Conservation (phyloP, 1,140 invertebrate species). For the Drosophila persimilis region DNA sequence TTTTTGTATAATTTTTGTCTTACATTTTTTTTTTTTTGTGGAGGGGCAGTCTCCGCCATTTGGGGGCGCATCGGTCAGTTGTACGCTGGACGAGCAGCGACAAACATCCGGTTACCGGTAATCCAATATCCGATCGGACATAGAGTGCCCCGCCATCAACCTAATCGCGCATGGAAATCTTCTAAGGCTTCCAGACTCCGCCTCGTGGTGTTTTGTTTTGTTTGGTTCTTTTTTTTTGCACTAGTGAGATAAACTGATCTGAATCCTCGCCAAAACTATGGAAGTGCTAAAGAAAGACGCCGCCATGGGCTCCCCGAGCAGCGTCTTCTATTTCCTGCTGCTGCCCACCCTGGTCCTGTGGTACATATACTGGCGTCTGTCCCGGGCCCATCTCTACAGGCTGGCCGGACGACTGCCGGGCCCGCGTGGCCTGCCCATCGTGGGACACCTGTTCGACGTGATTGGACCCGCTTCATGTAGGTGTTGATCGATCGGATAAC, state of each 20-base stretch:
- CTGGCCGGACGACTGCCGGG: constrained; percentile 89
- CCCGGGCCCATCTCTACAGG: constrained; percentile 87
- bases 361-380: constrained; percentile 89
- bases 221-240: constrained; percentile 1
- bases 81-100: constrained; percentile 63
- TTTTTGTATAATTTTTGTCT: constrained; percentile 21
- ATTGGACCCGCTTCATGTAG: constrained; percentile 85
- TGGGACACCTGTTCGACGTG: constrained; percentile 89
- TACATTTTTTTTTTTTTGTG: constrained; percentile 29
- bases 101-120: constrained; percentile 55
- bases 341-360: constrained; percentile 87
- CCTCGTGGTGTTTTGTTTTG: constrained; percentile 3
- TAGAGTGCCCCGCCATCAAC: not conserved
- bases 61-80: constrained; percentile 48
- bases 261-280: constrained; percentile 24
- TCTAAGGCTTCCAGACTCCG: constrained; percentile 7
- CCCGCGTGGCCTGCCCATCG: constrained; percentile 86
- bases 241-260: constrained; percentile 6
- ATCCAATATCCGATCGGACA: constrained; percentile 1
- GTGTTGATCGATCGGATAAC: constrained; percentile 13
- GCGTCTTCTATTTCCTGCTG: constrained; percentile 87
- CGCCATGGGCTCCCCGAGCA: constrained; percentile 84
- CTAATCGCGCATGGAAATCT: constrained; percentile 14
- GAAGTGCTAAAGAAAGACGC: constrained; percentile 77
- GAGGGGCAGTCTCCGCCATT: constrained; percentile 21